These are phyloP conservation scores for Ectemnius cavifrons DNA, from an alignment of 2,888 invertebrate species.

Conservation along the genomic window DNA sequence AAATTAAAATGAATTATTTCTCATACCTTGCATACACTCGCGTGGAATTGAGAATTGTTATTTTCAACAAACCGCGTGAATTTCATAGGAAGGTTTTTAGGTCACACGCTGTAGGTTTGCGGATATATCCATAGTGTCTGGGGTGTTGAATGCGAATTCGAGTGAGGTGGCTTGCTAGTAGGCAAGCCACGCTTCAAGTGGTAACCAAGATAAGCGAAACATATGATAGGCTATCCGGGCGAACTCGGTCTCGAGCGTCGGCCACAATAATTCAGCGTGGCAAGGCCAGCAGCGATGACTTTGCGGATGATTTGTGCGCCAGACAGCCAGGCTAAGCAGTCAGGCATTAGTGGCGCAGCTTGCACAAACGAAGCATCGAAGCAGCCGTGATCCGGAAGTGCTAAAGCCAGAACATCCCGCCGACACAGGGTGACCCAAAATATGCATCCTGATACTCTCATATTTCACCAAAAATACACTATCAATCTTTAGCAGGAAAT, in stretches of 20 bases:
- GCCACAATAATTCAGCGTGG: conserved; percentile 2
- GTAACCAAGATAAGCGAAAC: conserved; percentile 13
- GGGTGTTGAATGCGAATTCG: background rate
- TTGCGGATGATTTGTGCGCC: conserved; percentile 9
- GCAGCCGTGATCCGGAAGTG: background rate
- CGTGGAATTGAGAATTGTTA: too few relatives aligned
- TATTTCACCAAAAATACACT: too few relatives aligned
- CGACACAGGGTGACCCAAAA: background rate
- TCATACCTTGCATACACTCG: too few relatives aligned
- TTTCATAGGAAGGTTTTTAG: too few relatives aligned
- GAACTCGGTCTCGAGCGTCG: conserved; percentile 7
- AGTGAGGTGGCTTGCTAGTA: background rate
- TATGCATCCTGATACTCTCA: background rate
- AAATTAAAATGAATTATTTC: too few relatives aligned
- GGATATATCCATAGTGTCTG: background rate
- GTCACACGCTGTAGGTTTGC: too few relatives aligned
- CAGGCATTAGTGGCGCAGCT: conserved; percentile 4
- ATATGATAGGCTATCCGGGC: conserved; percentile 13
- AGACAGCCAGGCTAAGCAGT: background rate
- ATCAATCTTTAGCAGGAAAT: background rate
- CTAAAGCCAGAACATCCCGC: too few relatives aligned
- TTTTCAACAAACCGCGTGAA: too few relatives aligned
- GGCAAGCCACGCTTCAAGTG: conserved; percentile 5
- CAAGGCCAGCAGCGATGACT: conserved; percentile 2
- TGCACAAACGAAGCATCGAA: conserved; percentile 4